Evolutionary conservation across 2,113 vertebrate genomes (phyloP), one percentile per base, ranked within the genome.

Genomic region (Bujurquina vittata): DNA sequence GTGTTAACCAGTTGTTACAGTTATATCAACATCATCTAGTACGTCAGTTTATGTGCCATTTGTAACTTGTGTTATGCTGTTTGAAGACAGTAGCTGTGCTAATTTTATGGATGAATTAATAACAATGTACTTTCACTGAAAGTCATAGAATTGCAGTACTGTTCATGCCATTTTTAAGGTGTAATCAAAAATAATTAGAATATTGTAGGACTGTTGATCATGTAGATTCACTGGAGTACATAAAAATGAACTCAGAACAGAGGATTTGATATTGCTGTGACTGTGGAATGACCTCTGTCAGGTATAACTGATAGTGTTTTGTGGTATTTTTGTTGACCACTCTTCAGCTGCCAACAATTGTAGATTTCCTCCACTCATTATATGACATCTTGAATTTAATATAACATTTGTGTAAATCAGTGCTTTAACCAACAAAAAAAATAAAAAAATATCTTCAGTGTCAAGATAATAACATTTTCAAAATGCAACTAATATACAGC

Each of bases 381-480:
- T 3, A 72, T n/a, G 3, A 72, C 7, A 4, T 52, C 49, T 12
- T 52, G 26, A 52, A 43, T 9, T 31, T 7, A 18, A 52, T 18
- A 7, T 52, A 52, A 52, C 0, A 0, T 72, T 17, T 31, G 10
- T 8, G 10, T 72, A 72, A 72, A 72, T 72, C 17, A 72, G 11
- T 0, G 18, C 17, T 72, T 72, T 72, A 52, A 72, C 10, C 2
- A 72, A 72, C 17, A 72, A 17, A 49, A 69, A 29, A 29, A 1
- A 52, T n/a, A n/a, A n/a, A n/a, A 52, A 7, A 69, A 52, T 72
- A 72, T 72, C 23, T 69, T 69, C 17, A 52, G n/a, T 52, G 29
- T 52, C 18, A 23, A 72, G 17, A 17, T 52, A 26, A 72, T 72
- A 72, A 31, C 17, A 33, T 72, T 29, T 72, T 11, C 46, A 33